Base-by-base conservation (phyloP, 1,140 invertebrate species). In the Yoshiicerus persimilis region DNA sequence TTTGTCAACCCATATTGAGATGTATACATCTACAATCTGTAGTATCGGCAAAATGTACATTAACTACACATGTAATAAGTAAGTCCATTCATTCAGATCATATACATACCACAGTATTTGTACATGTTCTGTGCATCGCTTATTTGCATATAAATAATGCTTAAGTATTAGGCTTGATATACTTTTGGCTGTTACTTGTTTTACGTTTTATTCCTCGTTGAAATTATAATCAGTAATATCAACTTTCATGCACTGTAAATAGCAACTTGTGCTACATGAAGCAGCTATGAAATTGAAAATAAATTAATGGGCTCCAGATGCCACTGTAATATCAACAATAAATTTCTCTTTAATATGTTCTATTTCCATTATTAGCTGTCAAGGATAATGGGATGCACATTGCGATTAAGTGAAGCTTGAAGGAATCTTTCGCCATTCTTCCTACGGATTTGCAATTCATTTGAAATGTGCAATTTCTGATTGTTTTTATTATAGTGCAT, bases 311-410 rank as follows among this genome's bases (percentile, higher is more conserved):
- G 75, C n/a, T 80, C 75, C 75, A 80, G 75, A 80, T 80, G 32
- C 34, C 32, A 16, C 32, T 36, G 16, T 80, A 20, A 32, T 80
- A 38, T 80, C 75, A 38, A 80, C 75, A 80, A 77, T 77, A 77
- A 80, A 80, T 80, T 80, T 32, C 27, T 80, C 32, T 80, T 80
- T 80, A 80, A 80, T 80, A 80, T 80, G 75, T 20, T 80, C 75
- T 32, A 80, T 34, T 80, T 80, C 75, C 34, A 36, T 80, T 80
- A 80, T 80, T 80, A 80, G 32, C 27, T 34, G 75, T 80, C 75
- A 80, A 80, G 75, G 75, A 80, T 80, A 80, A 80, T 80, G 75
- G 32, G 30, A 80, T 80, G 75, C 75, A 80, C 34, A 80, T 80
- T 36, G 16, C 27, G 23, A 1, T 70, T 70, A 30, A 30, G 64